Percentiles rank a stretch among this genome's conserved stretches.
Conservation (phyloP, 1,140 invertebrate genomes). For the Helicoverpa zea region DNA sequence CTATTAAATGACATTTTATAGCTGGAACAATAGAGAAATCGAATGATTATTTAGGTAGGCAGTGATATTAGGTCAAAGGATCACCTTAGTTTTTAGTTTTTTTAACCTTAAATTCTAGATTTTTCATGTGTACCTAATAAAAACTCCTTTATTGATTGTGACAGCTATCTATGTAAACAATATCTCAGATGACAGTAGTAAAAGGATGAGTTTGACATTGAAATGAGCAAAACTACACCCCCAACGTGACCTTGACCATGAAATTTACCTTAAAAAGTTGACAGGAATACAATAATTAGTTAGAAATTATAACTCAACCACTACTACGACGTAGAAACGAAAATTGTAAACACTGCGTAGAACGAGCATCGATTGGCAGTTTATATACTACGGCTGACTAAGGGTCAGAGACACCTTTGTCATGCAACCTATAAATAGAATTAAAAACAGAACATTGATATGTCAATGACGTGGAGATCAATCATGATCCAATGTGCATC, state of each 20-base stretch:
- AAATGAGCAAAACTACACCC: too few relatives aligned
- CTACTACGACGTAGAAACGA: neutral
- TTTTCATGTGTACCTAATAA: too few relatives aligned
- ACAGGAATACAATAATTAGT: neutral
- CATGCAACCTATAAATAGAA: slow-evolving; percentile 10
- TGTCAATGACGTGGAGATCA: neutral
- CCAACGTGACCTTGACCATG: neutral
- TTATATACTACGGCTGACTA: slow-evolving; percentile 6
- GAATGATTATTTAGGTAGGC: too few relatives aligned
- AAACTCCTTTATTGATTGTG: too few relatives aligned
- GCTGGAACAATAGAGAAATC: too few relatives aligned
- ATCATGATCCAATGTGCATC: slow-evolving; percentile 9
- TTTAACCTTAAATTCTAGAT: too few relatives aligned
- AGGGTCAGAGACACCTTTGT: neutral
- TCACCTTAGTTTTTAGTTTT: too few relatives aligned
- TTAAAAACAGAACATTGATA: slow-evolving; percentile 8
- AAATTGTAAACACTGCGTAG: slow-evolving; percentile 28
- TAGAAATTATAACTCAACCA: neutral
- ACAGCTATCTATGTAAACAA: too few relatives aligned
- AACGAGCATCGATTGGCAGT: neutral
- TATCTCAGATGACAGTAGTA: too few relatives aligned
- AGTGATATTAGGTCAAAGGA: too few relatives aligned
- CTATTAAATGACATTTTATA: too few relatives aligned
- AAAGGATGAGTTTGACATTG: too few relatives aligned
- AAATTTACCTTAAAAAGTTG: neutral